Percentiles rank a stretch among this genome's conserved stretches.
Conservation (phyloP, 1,140 invertebrate species). For the Arion vulgaris region DNA sequence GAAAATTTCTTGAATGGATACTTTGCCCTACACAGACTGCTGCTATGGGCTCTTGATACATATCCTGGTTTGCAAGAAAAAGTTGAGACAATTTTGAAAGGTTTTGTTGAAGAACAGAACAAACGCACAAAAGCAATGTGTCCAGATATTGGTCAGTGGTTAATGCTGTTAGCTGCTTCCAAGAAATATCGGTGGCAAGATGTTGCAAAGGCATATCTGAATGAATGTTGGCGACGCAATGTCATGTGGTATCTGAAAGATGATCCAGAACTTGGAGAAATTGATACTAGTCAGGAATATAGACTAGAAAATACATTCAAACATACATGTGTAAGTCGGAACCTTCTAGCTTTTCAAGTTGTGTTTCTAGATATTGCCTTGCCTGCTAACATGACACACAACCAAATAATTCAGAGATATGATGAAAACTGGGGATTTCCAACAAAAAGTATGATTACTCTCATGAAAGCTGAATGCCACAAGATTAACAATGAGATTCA, state of each 20-base stretch:
- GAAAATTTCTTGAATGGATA: conserved; percentile 64
- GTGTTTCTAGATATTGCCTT: conserved; percentile 63
- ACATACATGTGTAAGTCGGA: conserved; percentile 56
- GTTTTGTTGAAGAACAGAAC: conserved; percentile 55
- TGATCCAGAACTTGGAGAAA: conserved; percentile 53
- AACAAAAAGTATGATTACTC: conserved; percentile 23
- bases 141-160: conserved; percentile 64
- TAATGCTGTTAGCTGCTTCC: conserved; percentile 60
- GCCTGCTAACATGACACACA: conserved; percentile 49
- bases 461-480: neutral
- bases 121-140: conserved; percentile 57
- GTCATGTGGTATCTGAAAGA: conserved; percentile 66
- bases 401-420: conserved; percentile 54
- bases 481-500: conserved; percentile 25
- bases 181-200: conserved; percentile 58
- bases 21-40: conserved; percentile 60
- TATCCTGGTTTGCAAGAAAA: conserved; percentile 52
- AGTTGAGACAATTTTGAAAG: conserved; percentile 21
- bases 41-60: conserved; percentile 61
- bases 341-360: conserved; percentile 62
- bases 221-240: conserved; percentile 54
- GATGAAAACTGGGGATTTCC: conserved; percentile 62
- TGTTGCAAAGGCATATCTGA: conserved; percentile 56
- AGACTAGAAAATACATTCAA: conserved; percentile 50
- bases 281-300: conserved; percentile 54